Evolutionary conservation across 2,888 invertebrate genomes (phyloP).

Genomic region (Spisula subtruncata): DNA sequence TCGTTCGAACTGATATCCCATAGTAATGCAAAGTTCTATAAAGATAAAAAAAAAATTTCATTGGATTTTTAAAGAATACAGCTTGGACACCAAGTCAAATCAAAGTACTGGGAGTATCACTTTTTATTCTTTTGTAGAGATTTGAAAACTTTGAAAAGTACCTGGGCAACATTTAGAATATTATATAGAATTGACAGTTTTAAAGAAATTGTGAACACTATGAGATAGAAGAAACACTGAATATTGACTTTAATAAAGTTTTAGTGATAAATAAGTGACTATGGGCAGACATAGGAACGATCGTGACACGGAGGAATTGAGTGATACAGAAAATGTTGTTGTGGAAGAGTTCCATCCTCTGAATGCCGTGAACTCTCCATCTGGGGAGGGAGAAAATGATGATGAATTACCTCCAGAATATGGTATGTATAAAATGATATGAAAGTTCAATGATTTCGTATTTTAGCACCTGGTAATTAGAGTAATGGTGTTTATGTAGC

Average conservation of each 20-base stretch:
- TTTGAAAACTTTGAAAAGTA: neutral
- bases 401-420: constrained; percentile 36
- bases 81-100: too few species aligned
- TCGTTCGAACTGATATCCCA: too few species aligned
- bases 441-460: too few species aligned
- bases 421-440: constrained; percentile 39
- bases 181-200: neutral
- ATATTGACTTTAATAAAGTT: neutral
- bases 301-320: neutral
- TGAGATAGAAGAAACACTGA: neutral
- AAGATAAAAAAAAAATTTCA: too few species aligned
- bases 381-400: neutral
- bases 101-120: too few species aligned
- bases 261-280: neutral
- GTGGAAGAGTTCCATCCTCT: constrained; percentile 63
- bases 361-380: constrained; percentile 35
- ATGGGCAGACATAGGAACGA: constrained; percentile 11
- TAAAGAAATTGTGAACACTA: neutral
- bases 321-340: constrained; percentile 54
- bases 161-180: constrained; percentile 1
- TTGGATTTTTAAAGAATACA: too few species aligned
- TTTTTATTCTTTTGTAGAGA: too few species aligned
- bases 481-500: too few species aligned
- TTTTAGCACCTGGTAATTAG: too few species aligned
- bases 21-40: too few species aligned